Percentiles rank a stretch among this genome's conserved stretches.
Conservation (phyloP, 2,888 invertebrate species). For the Neoascia interrupta region DNA sequence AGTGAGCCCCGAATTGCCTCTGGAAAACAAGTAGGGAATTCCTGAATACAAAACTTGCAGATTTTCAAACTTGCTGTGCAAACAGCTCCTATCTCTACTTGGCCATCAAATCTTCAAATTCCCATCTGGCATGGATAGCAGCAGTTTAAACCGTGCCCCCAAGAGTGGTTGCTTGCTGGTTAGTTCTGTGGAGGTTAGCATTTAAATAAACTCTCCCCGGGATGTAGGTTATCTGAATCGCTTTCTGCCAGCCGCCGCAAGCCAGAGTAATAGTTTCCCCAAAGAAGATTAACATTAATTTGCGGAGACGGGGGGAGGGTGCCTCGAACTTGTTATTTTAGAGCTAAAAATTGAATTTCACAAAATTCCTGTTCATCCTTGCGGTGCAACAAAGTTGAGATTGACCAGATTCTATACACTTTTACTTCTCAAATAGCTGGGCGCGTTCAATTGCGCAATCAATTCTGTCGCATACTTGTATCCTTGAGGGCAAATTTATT, state of each 20-base stretch:
- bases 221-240: slow-evolving; percentile 2
- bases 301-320: slow-evolving; percentile 3
- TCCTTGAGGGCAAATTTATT: not conserved
- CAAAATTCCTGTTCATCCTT: slow-evolving; percentile 12
- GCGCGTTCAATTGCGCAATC: no score
- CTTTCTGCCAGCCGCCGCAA: slow-evolving; percentile 19
- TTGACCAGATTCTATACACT: not conserved
- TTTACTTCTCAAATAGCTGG: not conserved
- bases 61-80: slow-evolving; percentile 28
- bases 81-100: slow-evolving; percentile 51
- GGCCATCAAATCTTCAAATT: slow-evolving; percentile 53
- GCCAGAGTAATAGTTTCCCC: no score
- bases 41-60: slow-evolving; percentile 43
- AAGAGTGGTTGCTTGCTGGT: slow-evolving; percentile 5
- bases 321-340: slow-evolving; percentile 2
- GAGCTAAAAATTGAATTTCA: slow-evolving; percentile 15
- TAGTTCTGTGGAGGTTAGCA: not conserved
- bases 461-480: no score
- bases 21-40: slow-evolving; percentile 40
- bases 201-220: not conserved
- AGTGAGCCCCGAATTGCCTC: not conserved
- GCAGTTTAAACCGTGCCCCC: slow-evolving; percentile 34
- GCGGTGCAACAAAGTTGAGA: slow-evolving; percentile 34
- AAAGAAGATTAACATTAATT: no score
- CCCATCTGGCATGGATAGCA: slow-evolving; percentile 41